Evolutionary conservation across 2,113 vertebrate species (phyloP).

Genomic region (Erinaceus europaeus): DNA sequence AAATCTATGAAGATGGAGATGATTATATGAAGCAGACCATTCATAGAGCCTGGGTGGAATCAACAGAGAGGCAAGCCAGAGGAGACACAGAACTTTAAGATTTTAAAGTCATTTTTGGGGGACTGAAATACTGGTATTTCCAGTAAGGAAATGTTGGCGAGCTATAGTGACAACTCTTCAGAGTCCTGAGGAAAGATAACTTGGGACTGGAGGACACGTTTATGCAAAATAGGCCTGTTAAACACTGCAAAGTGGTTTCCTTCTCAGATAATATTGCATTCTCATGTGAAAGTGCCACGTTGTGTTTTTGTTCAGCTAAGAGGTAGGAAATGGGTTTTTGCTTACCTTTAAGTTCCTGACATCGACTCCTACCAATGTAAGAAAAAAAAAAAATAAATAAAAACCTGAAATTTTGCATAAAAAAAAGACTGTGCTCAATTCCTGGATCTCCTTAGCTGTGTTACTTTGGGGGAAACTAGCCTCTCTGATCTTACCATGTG

Average conservation of each 20-base stretch:
- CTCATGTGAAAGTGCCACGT: not conserved
- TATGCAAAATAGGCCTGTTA: slow-evolving; percentile 80
- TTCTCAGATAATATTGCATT: slow-evolving; percentile 3
- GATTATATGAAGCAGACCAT: slow-evolving; percentile 98
- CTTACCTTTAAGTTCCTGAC: not conserved
- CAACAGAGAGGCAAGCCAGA: slow-evolving; percentile 94
- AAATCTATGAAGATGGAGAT: slow-evolving; percentile 96
- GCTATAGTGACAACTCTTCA: slow-evolving; percentile 71
- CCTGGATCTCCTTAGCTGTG: not conserved
- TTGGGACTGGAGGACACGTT: too few relatives aligned
- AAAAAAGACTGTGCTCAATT: not conserved
- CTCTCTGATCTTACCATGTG: not conserved
- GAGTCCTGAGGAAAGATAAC: slow-evolving; percentile 76
- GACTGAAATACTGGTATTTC: slow-evolving; percentile 73
- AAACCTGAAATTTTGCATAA: slow-evolving; percentile 45
- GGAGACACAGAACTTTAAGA: slow-evolving; percentile 90
- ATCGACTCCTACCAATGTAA: slow-evolving; percentile 15
- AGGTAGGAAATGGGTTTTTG: not conserved
- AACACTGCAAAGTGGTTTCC: slow-evolving; percentile 44
- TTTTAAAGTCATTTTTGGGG: slow-evolving; percentile 30
- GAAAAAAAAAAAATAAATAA: slow-evolving; percentile 39
- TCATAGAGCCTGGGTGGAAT: slow-evolving; percentile 98
- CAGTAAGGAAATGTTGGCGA: slow-evolving; percentile 68
- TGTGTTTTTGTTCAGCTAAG: slow-evolving; percentile 36
- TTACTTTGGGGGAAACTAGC: not conserved